Percentiles rank a stretch among this genome's conserved stretches.
Conservation (phyloP, 2,113 vertebrate genomes). For the Numida meleagris region DNA sequence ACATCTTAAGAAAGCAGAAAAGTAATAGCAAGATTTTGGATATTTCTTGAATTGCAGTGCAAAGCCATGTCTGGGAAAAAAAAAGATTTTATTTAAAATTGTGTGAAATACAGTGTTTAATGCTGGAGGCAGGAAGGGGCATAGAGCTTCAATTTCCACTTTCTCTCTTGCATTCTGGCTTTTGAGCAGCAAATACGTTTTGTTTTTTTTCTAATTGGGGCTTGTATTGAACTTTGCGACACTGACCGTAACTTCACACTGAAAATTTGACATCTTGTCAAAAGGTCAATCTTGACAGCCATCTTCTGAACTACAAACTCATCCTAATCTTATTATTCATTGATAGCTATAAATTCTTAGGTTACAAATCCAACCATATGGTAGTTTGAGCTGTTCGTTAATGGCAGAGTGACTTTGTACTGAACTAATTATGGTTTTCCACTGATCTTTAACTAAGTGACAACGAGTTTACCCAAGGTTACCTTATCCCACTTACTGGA, state of each 20-base stretch:
- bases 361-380: neutral
- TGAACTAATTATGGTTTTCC: neutral
- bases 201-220: neutral
- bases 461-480: neutral
- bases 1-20: neutral
- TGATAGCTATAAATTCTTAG: neutral
- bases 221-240: neutral
- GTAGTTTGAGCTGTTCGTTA: neutral
- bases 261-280: neutral
- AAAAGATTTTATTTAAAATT: neutral
- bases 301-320: neutral
- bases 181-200: neutral
- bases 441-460: conserved; percentile 4
- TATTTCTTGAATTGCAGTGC: neutral
- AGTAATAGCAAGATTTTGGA: neutral
- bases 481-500: neutral
- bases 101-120: neutral
- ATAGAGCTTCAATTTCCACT: neutral
- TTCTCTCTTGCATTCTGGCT: neutral
- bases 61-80: neutral
- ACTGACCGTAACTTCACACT: neutral
- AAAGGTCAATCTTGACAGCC: neutral
- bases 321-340: neutral
- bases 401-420: neutral
- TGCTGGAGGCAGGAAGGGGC: neutral